Base-by-base conservation (phyloP, 2,113 vertebrate species). In the Daboia siamensis region DNA sequence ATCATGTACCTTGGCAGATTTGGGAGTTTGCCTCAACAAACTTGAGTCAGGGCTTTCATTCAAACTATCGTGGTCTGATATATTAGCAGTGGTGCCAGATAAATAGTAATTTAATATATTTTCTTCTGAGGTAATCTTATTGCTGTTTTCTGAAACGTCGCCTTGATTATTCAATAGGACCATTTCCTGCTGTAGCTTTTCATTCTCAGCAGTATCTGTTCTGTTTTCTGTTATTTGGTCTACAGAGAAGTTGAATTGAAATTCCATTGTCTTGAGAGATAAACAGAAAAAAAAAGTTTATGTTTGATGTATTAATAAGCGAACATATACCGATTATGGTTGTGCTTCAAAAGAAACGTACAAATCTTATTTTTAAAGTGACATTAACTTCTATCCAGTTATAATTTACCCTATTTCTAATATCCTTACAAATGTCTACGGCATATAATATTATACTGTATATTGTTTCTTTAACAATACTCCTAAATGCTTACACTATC, bases 181-280 rank as follows among this genome's bases (percentile, higher is more conserved):
- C 17, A 86, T 93, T 90, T 85, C 20, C 6, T 91, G 61, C n/a
- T 86, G 29, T 11, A 80, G 87, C 61, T 90, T 86, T 59, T 6
- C 86, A 91, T 93, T 88, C 48, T 1, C 69, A 0, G 9, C 0
- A 55, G 85, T 0, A 1, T 87, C 94, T 89, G 90, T 89, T 88
- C 96, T 94, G 2, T 33, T 74, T 93, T 46, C 93, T 91, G 96
- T 91, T 9, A 91, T 48, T 39, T 94, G 96, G 86, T 97, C 96
- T 85, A 97, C 80, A 55, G 24, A 91, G 88, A 98, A 98, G 94
- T 98, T 97, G 96, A 98, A 98, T 0, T 89, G 97, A 94, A 98
- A 98, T 85, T 92, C 87, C 98, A 98, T 98, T 86, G 87, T 96
- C 4, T 5, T 21, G n/a, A 0, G 21, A 59, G 52, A 29, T 29